Percentiles rank a stretch among this genome's conserved stretches.
Evolutionary conservation across 2,113 vertebrate genomes (phyloP).

Genomic region (Silurus glanis): DNA sequence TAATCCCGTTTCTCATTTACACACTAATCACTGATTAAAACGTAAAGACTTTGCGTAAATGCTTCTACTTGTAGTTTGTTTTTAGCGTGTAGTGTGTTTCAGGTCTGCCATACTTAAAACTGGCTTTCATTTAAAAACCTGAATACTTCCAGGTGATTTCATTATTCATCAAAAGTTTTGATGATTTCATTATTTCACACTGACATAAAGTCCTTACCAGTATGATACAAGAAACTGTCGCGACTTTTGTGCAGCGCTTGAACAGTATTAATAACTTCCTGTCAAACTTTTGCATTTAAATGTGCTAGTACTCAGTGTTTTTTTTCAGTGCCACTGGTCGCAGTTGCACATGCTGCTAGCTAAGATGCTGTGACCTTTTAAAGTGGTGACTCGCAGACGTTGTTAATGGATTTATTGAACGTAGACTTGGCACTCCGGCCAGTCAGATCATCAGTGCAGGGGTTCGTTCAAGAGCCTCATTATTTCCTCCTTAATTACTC

Average conservation of each 20-base stretch:
- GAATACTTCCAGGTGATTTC: background rate
- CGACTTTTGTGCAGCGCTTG: background rate
- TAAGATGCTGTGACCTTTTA: constrained; percentile 42
- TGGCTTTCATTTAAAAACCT: constrained; percentile 19
- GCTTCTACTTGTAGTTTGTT: constrained; percentile 17
- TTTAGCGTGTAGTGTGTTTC: constrained; percentile 6
- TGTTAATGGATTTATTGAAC: constrained; percentile 58
- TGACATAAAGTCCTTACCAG: background rate
- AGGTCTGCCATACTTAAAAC: background rate
- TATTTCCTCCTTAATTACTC: constrained; percentile 62
- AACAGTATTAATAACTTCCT: background rate
- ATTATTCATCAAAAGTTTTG: background rate
- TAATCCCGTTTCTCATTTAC: constrained; percentile 27
- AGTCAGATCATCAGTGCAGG: constrained; percentile 43
- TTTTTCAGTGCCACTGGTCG: background rate
- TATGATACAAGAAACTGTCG: background rate
- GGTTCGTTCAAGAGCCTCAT: constrained; percentile 51
- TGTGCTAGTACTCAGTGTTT: background rate
- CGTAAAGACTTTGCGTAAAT: constrained; percentile 29
- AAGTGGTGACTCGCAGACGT: constrained; percentile 24
- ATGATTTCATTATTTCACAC: constrained; percentile 7
- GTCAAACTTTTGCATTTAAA: background rate
- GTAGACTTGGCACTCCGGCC: constrained; percentile 22
- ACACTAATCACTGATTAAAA: constrained; percentile 24
- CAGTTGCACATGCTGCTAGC: background rate